Percentiles rank a stretch among this genome's conserved stretches.
Evolutionary conservation across 2,113 vertebrate genomes (phyloP).

Genomic region (Menura novaehollandiae): DNA sequence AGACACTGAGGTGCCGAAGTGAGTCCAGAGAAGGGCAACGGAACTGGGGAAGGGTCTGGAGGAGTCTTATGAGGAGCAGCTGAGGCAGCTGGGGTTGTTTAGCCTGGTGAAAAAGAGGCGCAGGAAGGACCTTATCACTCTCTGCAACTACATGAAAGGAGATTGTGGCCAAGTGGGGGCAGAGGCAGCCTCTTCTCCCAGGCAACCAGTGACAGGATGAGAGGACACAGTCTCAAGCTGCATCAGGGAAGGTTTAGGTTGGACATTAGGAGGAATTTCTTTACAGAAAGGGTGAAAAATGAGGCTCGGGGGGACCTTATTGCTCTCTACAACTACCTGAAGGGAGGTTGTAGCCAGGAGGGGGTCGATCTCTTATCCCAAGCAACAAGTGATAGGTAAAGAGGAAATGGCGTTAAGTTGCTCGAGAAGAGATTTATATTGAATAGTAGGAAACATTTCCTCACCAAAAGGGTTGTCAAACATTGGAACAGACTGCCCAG

Average conservation of each 20-base stretch:
- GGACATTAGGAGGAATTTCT: too few species aligned
- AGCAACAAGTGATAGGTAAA: background rate
- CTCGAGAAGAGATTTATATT: background rate
- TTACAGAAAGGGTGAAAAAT: too few species aligned
- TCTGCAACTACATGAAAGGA: background rate
- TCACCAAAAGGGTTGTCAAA: background rate
- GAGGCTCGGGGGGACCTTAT: background rate
- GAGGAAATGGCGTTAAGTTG: background rate
- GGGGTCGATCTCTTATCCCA: background rate
- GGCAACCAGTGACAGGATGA: background rate
- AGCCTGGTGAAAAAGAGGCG: background rate
- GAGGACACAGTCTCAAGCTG: background rate
- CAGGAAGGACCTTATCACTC: background rate
- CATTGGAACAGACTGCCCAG: background rate
- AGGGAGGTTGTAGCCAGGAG: background rate
- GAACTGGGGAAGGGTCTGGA: background rate
- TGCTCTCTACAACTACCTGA: background rate
- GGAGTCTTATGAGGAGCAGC: fast-evolving
- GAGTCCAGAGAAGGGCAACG: fast-evolving
- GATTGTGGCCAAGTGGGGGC: background rate
- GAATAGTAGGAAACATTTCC: background rate
- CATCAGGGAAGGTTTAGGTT: too few species aligned
- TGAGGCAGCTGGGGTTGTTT: background rate
- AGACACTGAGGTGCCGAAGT: fast-evolving
- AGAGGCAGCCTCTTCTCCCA: background rate